Evolutionary conservation across 1,140 invertebrate genomes (phyloP), one percentile per base, ranked within the genome.

Genomic region (Pachypeltis micranthus): DNA sequence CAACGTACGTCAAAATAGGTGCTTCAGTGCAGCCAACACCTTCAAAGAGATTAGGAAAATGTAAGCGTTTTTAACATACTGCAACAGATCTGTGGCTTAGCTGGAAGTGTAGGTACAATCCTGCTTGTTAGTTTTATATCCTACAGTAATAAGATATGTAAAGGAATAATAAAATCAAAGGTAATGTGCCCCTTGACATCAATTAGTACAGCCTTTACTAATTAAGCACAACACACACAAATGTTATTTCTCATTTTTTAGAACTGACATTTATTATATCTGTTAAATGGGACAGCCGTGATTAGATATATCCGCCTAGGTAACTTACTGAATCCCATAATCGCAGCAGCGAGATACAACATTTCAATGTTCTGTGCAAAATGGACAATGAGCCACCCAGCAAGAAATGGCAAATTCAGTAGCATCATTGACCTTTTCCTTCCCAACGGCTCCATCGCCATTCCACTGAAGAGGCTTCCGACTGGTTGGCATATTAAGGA

Each of bases 21-120:
- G 78, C 79, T 44, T 70, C 69, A 73, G 78, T 78, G 2, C 79
- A 72, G 0, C 79, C 80, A 27, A 78, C 75, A 26, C 78, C 66
- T 67, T 28, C 12, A 55, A 62, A 55, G 7, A 12, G 57, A 34
- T n/a, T n/a, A n/a, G n/a, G n/a, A n/a, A n/a, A n/a, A n/a, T n/a
- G n/a, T n/a, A n/a, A n/a, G n/a, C n/a, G n/a, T n/a, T n/a, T n/a
- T n/a, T n/a, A n/a, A n/a, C n/a, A n/a, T n/a, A n/a, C n/a, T n/a
- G n/a, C n/a, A n/a, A n/a, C n/a, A n/a, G n/a, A n/a, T n/a, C n/a
- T n/a, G n/a, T n/a, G n/a, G n/a, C n/a, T n/a, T n/a, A n/a, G n/a
- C n/a, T n/a, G n/a, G n/a, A n/a, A n/a, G n/a, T n/a, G n/a, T n/a
- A n/a, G n/a, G n/a, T n/a, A n/a, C n/a, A n/a, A n/a, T n/a, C n/a